phyloP scores from a whole-genome alignment of 2,888 invertebrate species.

The Abrostola tripartita region DNA sequence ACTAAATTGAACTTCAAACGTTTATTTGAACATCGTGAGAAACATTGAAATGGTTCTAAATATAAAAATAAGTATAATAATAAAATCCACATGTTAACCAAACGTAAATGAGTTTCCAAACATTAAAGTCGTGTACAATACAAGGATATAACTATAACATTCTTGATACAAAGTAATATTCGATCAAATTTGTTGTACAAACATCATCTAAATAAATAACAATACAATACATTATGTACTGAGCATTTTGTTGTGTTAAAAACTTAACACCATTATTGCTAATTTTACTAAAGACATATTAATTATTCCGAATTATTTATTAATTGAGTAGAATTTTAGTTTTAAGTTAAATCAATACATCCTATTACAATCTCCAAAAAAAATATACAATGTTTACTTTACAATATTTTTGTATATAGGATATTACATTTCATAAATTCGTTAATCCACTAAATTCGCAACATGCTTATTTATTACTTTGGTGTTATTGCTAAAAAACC shows the following conservation, averaged over 20 bases:
- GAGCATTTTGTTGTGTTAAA: background rate
- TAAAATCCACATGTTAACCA: slow-evolving; percentile 4
- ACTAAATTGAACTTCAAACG: background rate
- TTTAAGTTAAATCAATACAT: too few relatives aligned
- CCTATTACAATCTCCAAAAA: too few relatives aligned
- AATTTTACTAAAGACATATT: background rate
- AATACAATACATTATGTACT: background rate
- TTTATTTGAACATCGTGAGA: slow-evolving; percentile 1
- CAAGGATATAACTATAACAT: background rate
- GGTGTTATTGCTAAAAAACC: too few relatives aligned
- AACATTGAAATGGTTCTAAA: background rate
- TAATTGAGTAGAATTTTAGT: background rate
- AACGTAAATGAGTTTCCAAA: slow-evolving; percentile 17
- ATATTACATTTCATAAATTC: too few relatives aligned
- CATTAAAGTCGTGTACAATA: background rate
- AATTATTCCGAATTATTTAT: background rate
- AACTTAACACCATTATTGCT: too few relatives aligned
- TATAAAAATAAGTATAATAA: background rate
- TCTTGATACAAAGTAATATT: slow-evolving; percentile 4
- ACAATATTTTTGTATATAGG: too few relatives aligned
- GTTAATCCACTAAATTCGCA: too few relatives aligned
- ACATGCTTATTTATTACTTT: too few relatives aligned
- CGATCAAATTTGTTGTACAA: slow-evolving; percentile 14
- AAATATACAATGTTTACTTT: too few relatives aligned
- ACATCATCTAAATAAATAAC: background rate